Evolutionary conservation across 2,888 invertebrate genomes (phyloP), one percentile per base, ranked within the genome.

Genomic region (Trachelus troglodyta): DNA sequence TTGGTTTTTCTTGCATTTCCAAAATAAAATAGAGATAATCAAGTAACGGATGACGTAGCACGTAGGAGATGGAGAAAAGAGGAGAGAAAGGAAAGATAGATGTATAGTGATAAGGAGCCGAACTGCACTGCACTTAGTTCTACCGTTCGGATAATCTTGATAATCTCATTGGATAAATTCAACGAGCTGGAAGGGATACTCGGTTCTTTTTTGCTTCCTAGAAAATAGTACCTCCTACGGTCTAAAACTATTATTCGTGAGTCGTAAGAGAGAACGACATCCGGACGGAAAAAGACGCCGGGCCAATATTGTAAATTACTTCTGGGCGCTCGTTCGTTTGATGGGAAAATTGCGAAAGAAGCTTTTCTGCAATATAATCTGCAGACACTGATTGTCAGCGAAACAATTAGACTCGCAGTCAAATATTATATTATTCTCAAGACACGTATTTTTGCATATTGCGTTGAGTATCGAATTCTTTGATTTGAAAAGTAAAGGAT

Each of bases 291-390:
- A 23, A 15, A 56, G 23, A 56, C 6, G 23, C 23, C 9, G 56
- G 56, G 56, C 56, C 82, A 74, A 82, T 85, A 83, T 83, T 79
- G 83, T 79, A 82, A 85, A 84, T 85, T 84, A 84, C 81, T 69
- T 68, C 34, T 76, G 75, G 73, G 76, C 80, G 56, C 79, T 79
- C 79, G 81, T 79, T 79, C 81, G 82, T 84, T 83, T 81, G 79
- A 83, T 80, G 76, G 81, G 75, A 75, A 79, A 73, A 56, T 56
- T 23, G 6, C 56, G 56, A 56, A 23, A 9, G 56, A 23, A 56
- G 6, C 23, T 56, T 9, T 9, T 56, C 23, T 56, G 56, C 9
- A 56, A 56, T 23, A 56, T 6, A 56, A 56, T 56, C 4, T 56
- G 23, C 56, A 56, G 23, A 23, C 23, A 0, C 56, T 23, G 56